Base-by-base conservation (phyloP, 2,888 invertebrate genomes). In the Scaptomyza parva region DNA sequence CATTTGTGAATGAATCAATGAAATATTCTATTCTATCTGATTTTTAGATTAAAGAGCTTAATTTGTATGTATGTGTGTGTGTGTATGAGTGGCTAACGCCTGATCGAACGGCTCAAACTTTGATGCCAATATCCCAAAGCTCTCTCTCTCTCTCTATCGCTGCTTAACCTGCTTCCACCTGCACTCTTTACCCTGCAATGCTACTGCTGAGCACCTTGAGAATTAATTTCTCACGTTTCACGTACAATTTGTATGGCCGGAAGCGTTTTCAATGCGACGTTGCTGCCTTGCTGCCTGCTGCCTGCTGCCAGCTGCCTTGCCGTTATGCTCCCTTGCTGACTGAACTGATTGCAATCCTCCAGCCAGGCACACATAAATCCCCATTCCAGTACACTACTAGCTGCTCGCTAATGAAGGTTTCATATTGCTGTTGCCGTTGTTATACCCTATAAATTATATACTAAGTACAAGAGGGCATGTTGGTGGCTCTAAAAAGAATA, bases 141-240 rank as follows among this genome's bases (percentile, higher is more conserved):
- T 26, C 26, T 7, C 3, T 7, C 3, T 2, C 12, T 18, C 2
- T 3, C 28, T 24, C 44, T 26, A 14, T 7, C 0, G 7, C 3
- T 2, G 6, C 20, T 3, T 6, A n/a, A n/a, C 28, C 26, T 1
- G 0, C 44, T 24, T 9, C 9, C 11, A 9, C 44, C 3, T 11
- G 5, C 11, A 11, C 17, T 14, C 11, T 3, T 18, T n/a, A 20
- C 11, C 11, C 48, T 35, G 48, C 37, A 30, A 22, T 24, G 33
- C 60, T 28, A 24, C 28, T 53, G 37, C 41, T 47, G 59, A 47
- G 48, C 76, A 82, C 76, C 85, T 85, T 60, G 62, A 65, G 82
- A 79, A 80, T 82, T 76, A 80, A 82, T 80, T 80, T 85, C 86
- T 85, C 80, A 80, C 80, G 80, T 80, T 79, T 78, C 83, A 72